phyloP scores from a whole-genome alignment of 2,888 invertebrate genomes.

The Troglohyphantes excavatus region DNA sequence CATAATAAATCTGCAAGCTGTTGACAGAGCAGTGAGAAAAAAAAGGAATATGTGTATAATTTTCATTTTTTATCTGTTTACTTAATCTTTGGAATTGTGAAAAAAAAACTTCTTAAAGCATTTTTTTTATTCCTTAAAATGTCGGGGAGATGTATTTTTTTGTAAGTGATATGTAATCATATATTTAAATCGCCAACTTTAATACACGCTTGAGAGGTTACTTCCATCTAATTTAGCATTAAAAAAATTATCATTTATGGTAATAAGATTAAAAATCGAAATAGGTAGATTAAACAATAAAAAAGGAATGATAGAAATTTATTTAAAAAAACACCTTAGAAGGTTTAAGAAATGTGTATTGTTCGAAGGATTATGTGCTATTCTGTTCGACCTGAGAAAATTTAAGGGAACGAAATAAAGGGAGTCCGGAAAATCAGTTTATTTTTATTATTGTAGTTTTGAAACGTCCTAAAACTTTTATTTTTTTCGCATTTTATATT shows the following conservation, averaged over 20 bases:
- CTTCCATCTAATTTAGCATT: background rate
- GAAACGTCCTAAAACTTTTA: no score
- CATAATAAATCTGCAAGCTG: constrained; percentile 31
- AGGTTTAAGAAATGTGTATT: no score
- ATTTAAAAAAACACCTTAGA: no score
- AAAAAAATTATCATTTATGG: background rate
- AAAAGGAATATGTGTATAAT: constrained; percentile 26
- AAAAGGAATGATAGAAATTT: no score
- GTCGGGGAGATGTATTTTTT: background rate
- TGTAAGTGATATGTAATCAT: background rate
- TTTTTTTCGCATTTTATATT: no score
- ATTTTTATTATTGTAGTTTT: no score
- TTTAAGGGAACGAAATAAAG: no score
- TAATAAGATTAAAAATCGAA: background rate
- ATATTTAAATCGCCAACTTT: background rate
- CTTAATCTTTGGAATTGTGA: background rate
- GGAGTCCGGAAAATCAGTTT: no score
- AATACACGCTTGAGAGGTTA: background rate
- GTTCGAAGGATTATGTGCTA: no score
- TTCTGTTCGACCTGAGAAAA: no score
- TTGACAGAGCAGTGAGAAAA: background rate
- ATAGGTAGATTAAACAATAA: no score
- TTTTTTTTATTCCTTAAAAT: background rate
- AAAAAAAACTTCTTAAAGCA: no score
- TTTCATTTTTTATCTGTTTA: background rate